These are phyloP conservation scores for Propithecus deckenii DNA, from an alignment of 2,797 vertebrate genomes.

Conservation along the genomic window DNA sequence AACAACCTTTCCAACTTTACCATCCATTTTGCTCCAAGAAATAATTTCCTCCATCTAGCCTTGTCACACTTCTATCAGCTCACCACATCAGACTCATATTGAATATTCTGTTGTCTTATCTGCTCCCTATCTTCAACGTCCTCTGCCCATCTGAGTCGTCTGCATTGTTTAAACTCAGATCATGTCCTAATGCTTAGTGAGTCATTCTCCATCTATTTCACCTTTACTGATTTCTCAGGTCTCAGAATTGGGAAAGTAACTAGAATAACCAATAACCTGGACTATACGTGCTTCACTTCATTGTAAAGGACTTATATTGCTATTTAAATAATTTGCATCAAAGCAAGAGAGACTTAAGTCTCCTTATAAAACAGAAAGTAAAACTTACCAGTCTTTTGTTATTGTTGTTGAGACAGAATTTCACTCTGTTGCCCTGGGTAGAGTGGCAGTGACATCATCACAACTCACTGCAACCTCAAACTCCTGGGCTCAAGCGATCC, in stretches of 20 bases:
- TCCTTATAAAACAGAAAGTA: neutral
- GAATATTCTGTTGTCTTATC: neutral
- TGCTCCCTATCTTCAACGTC: neutral
- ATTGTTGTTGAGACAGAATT: neutral
- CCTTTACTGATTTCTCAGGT: neutral
- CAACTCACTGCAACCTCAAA: too few relatives aligned
- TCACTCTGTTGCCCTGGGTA: too few relatives aligned
- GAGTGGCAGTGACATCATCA: too few relatives aligned
- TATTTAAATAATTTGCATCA: neutral
- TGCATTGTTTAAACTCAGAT: neutral
- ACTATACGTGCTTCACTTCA: neutral
- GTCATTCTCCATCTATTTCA: neutral
- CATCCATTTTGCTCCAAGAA: slow-evolving; percentile 36
- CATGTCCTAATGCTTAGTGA: neutral
- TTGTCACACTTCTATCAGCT: neutral
- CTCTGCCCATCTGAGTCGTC: neutral
- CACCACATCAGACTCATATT: neutral
- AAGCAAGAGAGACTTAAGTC: neutral
- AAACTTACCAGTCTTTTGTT: neutral
- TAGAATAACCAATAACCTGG: neutral
- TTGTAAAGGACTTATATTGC: neutral
- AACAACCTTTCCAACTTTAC: slow-evolving; percentile 28
- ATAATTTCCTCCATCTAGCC: neutral
- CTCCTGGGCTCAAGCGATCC: too few relatives aligned
- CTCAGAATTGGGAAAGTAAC: neutral